phyloP scores from a whole-genome alignment of 2,113 vertebrate genomes.

The Atlantisia rogersi region DNA sequence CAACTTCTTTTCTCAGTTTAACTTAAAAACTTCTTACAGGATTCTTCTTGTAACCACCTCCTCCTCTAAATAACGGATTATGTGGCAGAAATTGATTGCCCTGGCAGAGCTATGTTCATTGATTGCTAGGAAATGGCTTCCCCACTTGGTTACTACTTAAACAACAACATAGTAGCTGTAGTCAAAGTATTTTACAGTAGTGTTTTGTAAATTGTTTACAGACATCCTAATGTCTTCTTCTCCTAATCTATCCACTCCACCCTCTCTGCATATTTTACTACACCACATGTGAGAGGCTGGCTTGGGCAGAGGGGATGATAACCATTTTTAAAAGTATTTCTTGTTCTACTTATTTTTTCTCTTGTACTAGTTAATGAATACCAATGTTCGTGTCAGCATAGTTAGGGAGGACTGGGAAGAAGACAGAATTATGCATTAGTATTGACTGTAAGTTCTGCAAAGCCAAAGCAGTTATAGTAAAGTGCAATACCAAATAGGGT shows the following conservation, averaged over 20 bases:
- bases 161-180: neutral
- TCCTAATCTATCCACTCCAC: neutral
- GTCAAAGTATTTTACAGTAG: neutral
- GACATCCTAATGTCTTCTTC: neutral
- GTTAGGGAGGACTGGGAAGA: neutral
- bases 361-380: neutral
- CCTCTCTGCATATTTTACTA: neutral
- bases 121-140: neutral
- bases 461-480: neutral
- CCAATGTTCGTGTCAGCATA: neutral
- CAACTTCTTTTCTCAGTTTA: neutral
- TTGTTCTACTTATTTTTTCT: neutral
- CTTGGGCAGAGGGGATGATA: neutral
- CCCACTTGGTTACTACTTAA: neutral
- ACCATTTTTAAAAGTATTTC: neutral
- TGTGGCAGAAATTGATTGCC: neutral
- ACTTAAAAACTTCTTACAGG: neutral
- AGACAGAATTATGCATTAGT: neutral
- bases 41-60: neutral
- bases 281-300: neutral
- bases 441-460: neutral
- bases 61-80: neutral
- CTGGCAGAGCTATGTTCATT: neutral
- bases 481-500: neutral
- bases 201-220: neutral